Percentiles rank a stretch among this genome's conserved stretches.
Conservation (phyloP, 2,113 vertebrate species). For the Tyrannus savana region DNA sequence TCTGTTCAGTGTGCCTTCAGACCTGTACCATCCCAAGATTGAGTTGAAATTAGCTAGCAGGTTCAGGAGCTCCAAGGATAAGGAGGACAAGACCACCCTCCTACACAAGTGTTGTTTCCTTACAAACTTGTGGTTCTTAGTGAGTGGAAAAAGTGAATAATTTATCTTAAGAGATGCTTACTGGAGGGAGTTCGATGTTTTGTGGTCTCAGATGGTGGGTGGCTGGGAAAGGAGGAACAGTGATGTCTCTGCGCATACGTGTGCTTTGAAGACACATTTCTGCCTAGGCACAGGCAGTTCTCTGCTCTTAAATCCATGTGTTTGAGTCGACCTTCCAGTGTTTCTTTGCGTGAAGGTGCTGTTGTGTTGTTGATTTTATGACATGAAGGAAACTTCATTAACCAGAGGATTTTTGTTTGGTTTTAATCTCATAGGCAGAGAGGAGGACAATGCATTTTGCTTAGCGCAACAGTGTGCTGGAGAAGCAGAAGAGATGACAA, state of each 20-base stretch:
- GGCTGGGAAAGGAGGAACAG: background rate
- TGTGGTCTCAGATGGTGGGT: background rate
- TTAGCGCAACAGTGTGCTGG: background rate
- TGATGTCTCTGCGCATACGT: accelerated
- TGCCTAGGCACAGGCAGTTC: background rate
- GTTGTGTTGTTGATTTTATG: background rate
- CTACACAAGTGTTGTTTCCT: background rate
- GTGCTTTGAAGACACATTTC: background rate
- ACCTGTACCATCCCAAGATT: background rate
- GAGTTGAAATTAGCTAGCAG: background rate
- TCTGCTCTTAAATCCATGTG: background rate
- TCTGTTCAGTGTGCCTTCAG: background rate
- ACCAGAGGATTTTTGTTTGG: background rate
- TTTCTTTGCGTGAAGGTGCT: background rate
- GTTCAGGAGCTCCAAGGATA: background rate
- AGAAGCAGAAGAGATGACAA: background rate
- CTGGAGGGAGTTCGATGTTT: background rate
- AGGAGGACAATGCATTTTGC: background rate
- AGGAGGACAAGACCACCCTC: background rate
- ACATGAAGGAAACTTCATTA: background rate
- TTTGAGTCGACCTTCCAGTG: background rate
- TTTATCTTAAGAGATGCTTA: background rate
- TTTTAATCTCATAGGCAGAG: background rate
- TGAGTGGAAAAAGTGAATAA: background rate
- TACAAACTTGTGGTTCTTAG: background rate